Percentiles rank a stretch among this genome's conserved stretches.
Conservation (phyloP, 1,140 invertebrate genomes). For the Micrasema longulum region DNA sequence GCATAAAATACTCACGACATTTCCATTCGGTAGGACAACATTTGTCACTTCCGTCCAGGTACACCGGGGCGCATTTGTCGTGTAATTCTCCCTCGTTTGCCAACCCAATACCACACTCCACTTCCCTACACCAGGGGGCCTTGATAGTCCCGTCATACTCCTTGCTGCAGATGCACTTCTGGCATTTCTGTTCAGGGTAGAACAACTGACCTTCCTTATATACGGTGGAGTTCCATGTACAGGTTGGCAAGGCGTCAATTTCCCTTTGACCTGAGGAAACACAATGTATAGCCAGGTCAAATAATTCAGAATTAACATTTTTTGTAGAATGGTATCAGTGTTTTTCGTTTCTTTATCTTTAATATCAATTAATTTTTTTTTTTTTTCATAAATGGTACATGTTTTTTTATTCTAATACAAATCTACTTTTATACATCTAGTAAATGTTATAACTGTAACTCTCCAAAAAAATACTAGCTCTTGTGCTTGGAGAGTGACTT, state of each 20-base stretch:
- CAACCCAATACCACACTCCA: constrained; percentile 66
- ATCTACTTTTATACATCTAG: too few relatives aligned
- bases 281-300: too few relatives aligned
- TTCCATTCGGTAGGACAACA: constrained; percentile 65
- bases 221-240: not conserved
- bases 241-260: not conserved
- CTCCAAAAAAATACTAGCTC: too few relatives aligned
- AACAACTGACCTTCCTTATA: constrained; percentile 62
- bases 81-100: constrained; percentile 61
- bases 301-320: too few relatives aligned
- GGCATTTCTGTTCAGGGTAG: constrained; percentile 61
- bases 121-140: constrained; percentile 60
- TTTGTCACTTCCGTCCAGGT: constrained; percentile 56
- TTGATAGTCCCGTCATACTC: constrained; percentile 60
- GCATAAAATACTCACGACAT: constrained; percentile 66
- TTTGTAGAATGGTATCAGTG: too few relatives aligned
- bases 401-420: too few relatives aligned
- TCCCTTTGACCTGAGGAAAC: not conserved
- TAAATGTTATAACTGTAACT: too few relatives aligned
- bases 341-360: too few relatives aligned
- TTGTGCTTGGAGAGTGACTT: too few relatives aligned
- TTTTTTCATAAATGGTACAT: too few relatives aligned
- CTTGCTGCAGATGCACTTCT: constrained; percentile 64
- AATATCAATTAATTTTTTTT: too few relatives aligned
- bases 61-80: constrained; percentile 65